Percentiles rank a stretch among this genome's conserved stretches.
phyloP scores from a whole-genome alignment of 2,113 vertebrate genomes.

The Lethenteron reissneri region DNA sequence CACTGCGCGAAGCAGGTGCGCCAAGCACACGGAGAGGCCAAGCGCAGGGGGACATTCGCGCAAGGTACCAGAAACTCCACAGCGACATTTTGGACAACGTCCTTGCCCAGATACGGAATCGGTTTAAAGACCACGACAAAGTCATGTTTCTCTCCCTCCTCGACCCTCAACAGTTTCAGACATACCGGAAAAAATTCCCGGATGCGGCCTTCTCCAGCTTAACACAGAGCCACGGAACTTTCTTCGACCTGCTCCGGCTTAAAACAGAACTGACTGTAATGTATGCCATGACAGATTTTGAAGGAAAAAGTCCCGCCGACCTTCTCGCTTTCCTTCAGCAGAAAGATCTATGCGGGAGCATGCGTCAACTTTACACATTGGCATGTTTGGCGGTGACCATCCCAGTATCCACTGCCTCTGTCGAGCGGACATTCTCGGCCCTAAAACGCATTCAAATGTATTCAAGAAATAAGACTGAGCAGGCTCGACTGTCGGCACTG shows the following conservation, averaged over 20 bases:
- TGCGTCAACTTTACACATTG: not conserved
- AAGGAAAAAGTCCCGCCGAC: constrained; percentile 7
- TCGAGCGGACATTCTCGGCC: constrained; percentile 9
- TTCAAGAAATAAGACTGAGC: too few species aligned
- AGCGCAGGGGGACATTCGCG: too few species aligned
- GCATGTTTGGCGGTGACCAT: constrained; percentile 9
- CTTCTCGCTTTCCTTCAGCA: constrained; percentile 8
- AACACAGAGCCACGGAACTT: constrained; percentile 8
- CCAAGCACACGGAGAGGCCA: too few species aligned
- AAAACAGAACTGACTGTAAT: constrained; percentile 12
- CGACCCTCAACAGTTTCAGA: constrained; percentile 8
- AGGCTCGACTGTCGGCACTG: too few species aligned
- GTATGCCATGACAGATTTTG: constrained; percentile 10
- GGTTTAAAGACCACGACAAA: constrained; percentile 11
- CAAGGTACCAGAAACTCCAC: too few species aligned
- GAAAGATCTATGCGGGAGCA: too few species aligned
- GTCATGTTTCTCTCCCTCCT: constrained; percentile 9
- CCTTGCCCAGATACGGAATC: constrained; percentile 8
- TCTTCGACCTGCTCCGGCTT: constrained; percentile 9
- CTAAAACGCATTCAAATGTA: not conserved
- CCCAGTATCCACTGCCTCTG: constrained; percentile 9
- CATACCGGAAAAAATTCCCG: constrained; percentile 9
- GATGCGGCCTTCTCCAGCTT: not conserved
- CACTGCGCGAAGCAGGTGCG: too few species aligned
- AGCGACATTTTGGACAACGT: constrained; percentile 11